Evolutionary conservation across 2,888 invertebrate species (phyloP).

Genomic region (Drosophila merina): DNA sequence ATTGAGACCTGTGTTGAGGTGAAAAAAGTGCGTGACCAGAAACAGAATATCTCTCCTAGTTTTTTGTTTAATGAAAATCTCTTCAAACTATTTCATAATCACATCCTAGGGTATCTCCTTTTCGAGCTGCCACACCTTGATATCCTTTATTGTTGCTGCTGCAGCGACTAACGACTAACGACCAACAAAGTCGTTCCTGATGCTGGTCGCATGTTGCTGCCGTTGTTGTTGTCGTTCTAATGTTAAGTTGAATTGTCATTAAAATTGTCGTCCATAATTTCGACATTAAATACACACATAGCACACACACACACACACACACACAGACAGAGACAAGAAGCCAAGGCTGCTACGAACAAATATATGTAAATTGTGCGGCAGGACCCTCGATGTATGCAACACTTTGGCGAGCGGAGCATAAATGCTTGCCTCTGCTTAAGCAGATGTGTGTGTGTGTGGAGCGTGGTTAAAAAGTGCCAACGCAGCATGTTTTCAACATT

Average conservation of each 20-base stretch:
- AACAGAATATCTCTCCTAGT: too few species aligned
- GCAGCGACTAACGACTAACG: constrained; percentile 65
- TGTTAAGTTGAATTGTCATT: constrained; percentile 81
- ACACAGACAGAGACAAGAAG: constrained; percentile 1
- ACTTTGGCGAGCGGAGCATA: constrained; percentile 72
- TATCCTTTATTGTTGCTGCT: constrained; percentile 45
- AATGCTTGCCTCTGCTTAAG: constrained; percentile 58
- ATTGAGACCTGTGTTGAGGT: too few species aligned
- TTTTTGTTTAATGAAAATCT: background rate
- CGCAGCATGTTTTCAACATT: constrained; percentile 78
- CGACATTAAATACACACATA: constrained; percentile 78
- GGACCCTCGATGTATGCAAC: constrained; percentile 62
- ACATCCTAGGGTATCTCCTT: constrained; percentile 3
- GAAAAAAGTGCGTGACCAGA: too few species aligned
- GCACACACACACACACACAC: constrained; percentile 25
- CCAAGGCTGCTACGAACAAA: constrained; percentile 19
- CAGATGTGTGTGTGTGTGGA: constrained; percentile 46
- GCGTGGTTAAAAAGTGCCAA: constrained; percentile 78
- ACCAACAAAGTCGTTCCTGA: constrained; percentile 59
- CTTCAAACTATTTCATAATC: background rate
- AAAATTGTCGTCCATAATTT: constrained; percentile 81
- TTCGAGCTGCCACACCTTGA: constrained; percentile 17
- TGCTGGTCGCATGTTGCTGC: constrained; percentile 59
- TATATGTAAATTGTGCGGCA: constrained; percentile 70
- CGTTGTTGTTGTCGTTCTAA: constrained; percentile 72